Percentiles rank a stretch among this genome's conserved stretches.
phyloP scores from a whole-genome alignment of 2,113 vertebrate species.

The Phainopepla nitens region DNA sequence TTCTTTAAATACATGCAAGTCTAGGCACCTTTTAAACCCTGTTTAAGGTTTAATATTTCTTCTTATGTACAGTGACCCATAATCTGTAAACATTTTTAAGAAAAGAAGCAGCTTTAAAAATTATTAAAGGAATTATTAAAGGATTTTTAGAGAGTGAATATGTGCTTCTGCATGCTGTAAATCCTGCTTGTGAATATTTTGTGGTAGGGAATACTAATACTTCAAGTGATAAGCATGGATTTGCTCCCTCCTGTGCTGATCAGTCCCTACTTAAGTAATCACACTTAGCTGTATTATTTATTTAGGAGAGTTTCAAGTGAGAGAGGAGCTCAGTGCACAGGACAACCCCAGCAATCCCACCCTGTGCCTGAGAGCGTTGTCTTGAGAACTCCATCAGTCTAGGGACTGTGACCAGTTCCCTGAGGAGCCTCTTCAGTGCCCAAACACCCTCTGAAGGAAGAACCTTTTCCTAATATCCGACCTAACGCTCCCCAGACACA shows the following conservation, averaged over 20 bases:
- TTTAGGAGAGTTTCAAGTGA: background rate
- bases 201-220: background rate
- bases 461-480: background rate
- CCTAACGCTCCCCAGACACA: background rate
- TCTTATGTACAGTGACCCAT: background rate
- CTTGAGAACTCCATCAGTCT: background rate
- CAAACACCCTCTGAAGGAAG: background rate
- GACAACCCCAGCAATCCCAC: background rate
- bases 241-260: background rate
- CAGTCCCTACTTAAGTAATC: background rate
- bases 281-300: accelerated
- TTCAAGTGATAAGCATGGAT: background rate
- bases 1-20: background rate
- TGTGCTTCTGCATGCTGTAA: background rate
- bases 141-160: background rate
- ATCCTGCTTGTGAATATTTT: background rate
- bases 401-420: background rate
- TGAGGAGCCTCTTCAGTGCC: background rate
- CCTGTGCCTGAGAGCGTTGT: background rate
- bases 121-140: background rate
- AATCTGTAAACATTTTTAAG: background rate
- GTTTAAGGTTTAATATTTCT: background rate
- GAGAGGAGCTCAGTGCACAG: background rate
- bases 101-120: background rate
- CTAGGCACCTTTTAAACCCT: background rate